A percentile compares a stretch with the other conserved stretches of the same genome.
These are phyloP conservation scores for Pangasius larnaudii DNA, from an alignment of 2,797 vertebrate genomes.

Conservation along the genomic window DNA sequence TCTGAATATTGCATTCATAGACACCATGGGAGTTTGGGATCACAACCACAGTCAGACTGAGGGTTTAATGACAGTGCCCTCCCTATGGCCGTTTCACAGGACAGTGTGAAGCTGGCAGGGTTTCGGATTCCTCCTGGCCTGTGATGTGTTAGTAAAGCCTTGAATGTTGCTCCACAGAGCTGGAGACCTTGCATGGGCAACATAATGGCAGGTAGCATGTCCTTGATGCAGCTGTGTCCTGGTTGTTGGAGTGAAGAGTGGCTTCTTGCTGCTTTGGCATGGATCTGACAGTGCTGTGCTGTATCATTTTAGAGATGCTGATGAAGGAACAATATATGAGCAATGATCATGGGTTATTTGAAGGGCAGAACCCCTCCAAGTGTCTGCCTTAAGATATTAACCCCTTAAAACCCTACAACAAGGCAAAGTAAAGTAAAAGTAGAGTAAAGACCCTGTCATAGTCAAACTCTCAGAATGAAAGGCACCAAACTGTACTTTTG, in stretches of 20 bases:
- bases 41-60: neutral
- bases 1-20: slow-evolving; percentile 8
- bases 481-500: neutral
- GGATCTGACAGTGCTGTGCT: slow-evolving; percentile 24
- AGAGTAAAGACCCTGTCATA: too few species aligned
- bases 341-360: neutral
- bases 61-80: slow-evolving; percentile 3
- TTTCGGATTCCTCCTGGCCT: slow-evolving; percentile 51
- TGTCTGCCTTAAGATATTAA: neutral
- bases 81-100: slow-evolving; percentile 63
- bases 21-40: neutral
- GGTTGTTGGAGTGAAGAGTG: slow-evolving; percentile 16
- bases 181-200: slow-evolving; percentile 8
- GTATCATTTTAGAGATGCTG: slow-evolving; percentile 31
- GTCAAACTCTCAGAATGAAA: neutral
- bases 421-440: neutral
- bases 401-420: too few species aligned
- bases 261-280: slow-evolving; percentile 32
- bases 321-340: neutral
- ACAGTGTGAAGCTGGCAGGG: slow-evolving; percentile 56
- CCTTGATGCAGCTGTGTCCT: slow-evolving; percentile 43
- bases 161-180: slow-evolving; percentile 21
- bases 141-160: slow-evolving; percentile 51
- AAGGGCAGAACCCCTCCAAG: neutral
- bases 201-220: slow-evolving; percentile 47